Evolutionary conservation across 2,113 vertebrate genomes (phyloP).

Genomic region (Verasper variegatus): DNA sequence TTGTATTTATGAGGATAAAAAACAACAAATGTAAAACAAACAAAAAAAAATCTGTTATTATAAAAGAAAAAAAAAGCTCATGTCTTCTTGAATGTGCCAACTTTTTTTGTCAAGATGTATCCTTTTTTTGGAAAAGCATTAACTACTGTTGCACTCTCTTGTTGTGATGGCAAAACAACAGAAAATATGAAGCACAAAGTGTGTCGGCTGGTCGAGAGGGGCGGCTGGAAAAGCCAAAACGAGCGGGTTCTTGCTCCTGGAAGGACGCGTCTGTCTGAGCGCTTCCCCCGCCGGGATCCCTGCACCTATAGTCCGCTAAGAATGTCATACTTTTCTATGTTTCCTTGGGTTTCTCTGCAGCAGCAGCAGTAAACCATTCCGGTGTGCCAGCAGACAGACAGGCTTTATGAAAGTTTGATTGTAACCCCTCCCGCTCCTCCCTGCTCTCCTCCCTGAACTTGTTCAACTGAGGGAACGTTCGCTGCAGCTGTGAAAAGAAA

Average conservation of each 20-base stretch:
- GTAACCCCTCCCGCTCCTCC: conserved; percentile 42
- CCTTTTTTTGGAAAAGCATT: conserved; percentile 76
- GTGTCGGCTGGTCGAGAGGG: conserved; percentile 69
- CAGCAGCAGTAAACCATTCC: conserved; percentile 31
- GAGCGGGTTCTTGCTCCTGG: conserved; percentile 40
- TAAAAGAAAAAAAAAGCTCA: conserved; percentile 60
- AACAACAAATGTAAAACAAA: conserved; percentile 45
- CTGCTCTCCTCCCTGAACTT: not conserved
- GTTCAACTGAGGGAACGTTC: conserved; percentile 65
- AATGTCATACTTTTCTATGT: conserved; percentile 74
- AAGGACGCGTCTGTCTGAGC: conserved; percentile 34
- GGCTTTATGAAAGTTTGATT: conserved; percentile 77
- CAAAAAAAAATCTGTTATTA: conserved; percentile 72
- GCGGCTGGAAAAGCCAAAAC: conserved; percentile 60
- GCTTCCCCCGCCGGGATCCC: conserved; percentile 51
- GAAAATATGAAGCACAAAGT: conserved; percentile 84
- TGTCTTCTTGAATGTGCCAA: conserved; percentile 89
- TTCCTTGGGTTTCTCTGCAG: conserved; percentile 51
- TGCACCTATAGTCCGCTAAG: conserved; percentile 64
- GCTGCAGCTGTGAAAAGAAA: conserved; percentile 70
- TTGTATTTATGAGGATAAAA: conserved; percentile 86
- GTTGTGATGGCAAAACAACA: conserved; percentile 81
- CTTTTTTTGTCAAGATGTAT: conserved; percentile 81
- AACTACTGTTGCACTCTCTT: conserved; percentile 84
- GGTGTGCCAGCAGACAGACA: conserved; percentile 34